phyloP scores from a whole-genome alignment of 2,797 vertebrate genomes.

The Bufotes viridis region DNA sequence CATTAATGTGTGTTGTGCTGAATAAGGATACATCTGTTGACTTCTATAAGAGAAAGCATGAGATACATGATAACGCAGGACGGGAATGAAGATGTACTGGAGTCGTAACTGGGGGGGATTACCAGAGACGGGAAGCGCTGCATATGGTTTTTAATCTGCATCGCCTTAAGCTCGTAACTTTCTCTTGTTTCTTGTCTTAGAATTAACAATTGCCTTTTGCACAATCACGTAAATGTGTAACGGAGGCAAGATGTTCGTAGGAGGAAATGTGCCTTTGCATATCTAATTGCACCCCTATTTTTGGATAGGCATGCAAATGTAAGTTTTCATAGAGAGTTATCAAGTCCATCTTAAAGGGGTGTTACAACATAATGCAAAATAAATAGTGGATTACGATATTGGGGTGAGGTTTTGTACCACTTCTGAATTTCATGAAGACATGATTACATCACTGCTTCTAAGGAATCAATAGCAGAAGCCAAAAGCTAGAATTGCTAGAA shows the following conservation, averaged over 20 bases:
- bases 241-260: not conserved
- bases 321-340: not conserved
- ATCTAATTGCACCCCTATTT: not conserved
- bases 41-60: conserved; percentile 30
- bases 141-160: conserved; percentile 28
- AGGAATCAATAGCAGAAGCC: too few relatives aligned
- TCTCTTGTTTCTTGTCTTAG: not conserved
- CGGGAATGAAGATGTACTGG: conserved; percentile 32
- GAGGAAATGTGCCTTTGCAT: not conserved
- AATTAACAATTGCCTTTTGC: conserved; percentile 9
- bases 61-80: conserved; percentile 1
- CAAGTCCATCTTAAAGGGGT: not conserved
- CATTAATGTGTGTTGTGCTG: conserved; percentile 58
- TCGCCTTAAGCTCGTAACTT: not conserved
- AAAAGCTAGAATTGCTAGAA: too few relatives aligned
- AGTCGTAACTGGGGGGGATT: conserved; percentile 28
- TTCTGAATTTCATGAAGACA: too few relatives aligned
- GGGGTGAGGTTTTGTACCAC: too few relatives aligned
- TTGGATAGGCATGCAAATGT: not conserved
- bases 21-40: conserved; percentile 61
- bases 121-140: not conserved
- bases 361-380: not conserved
- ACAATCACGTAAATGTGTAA: not conserved
- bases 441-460: too few relatives aligned
- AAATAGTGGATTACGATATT: not conserved